A percentile compares a stretch with the other conserved stretches of the same genome.
phyloP scores from a whole-genome alignment of 2,113 vertebrate species.

The Vidua chalybeata region DNA sequence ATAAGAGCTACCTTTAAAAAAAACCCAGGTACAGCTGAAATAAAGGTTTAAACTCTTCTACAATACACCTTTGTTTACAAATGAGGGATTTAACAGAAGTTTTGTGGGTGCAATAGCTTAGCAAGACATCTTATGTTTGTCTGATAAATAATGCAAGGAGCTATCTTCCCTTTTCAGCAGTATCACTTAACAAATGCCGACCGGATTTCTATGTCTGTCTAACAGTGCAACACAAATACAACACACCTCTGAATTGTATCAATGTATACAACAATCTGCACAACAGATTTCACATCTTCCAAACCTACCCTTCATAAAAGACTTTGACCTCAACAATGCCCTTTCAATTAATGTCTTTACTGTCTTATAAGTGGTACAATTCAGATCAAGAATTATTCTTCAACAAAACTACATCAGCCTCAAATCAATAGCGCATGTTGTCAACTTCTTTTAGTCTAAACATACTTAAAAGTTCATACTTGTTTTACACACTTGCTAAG shows the following conservation, averaged over 20 bases:
- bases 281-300: neutral
- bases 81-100: neutral
- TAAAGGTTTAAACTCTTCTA: neutral
- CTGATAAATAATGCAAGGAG: neutral
- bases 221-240: neutral
- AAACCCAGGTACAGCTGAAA: neutral
- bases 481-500: neutral
- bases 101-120: neutral
- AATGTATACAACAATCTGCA: neutral
- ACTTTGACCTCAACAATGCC: neutral
- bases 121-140: neutral
- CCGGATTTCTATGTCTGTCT: neutral
- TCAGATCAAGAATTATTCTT: neutral
- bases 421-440: neutral
- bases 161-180: neutral
- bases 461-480: neutral
- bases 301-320: neutral
- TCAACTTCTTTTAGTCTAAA: neutral
- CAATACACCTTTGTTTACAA: neutral
- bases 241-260: neutral
- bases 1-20: neutral
- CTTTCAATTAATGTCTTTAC: neutral
- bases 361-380: neutral
- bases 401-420: neutral
- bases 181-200: neutral